Conservation (phyloP, 2,113 vertebrate genomes). For the Macquaria ambigua region DNA sequence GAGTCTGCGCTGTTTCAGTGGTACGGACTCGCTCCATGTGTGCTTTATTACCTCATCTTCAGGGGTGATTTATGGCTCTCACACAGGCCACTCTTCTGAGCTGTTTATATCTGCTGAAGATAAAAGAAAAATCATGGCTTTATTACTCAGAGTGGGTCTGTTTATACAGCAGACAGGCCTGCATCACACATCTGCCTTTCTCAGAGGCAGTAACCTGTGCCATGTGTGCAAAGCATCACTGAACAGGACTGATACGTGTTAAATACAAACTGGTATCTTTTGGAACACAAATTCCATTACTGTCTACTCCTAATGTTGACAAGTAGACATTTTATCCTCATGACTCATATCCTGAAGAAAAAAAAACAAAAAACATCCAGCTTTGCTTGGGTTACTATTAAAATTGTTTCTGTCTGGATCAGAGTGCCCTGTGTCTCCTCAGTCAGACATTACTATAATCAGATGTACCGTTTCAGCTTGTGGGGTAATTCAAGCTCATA, state of each 20-base stretch:
- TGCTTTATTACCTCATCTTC: slow-evolving; percentile 78
- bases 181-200: slow-evolving; percentile 48
- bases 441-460: neutral
- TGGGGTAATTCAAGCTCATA: slow-evolving; percentile 20
- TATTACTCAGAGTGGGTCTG: slow-evolving; percentile 71
- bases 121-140: slow-evolving; percentile 79
- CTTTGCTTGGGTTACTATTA: slow-evolving; percentile 26
- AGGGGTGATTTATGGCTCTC: slow-evolving; percentile 69
- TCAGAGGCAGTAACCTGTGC: slow-evolving; percentile 48
- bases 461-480: neutral
- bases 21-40: slow-evolving; percentile 48
- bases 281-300: slow-evolving; percentile 35
- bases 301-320: slow-evolving; percentile 22
- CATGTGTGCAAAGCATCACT: slow-evolving; percentile 33
- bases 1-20: slow-evolving; percentile 43
- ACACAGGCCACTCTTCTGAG: slow-evolving; percentile 64
- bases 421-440: neutral
- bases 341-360: slow-evolving; percentile 11
- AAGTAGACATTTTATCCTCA: slow-evolving; percentile 29
- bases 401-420: slow-evolving; percentile 10
- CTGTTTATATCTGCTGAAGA: slow-evolving; percentile 76
- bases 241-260: slow-evolving; percentile 6
- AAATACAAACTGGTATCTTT: slow-evolving; percentile 26
- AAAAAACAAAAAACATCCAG: neutral
- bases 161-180: slow-evolving; percentile 66